Percentiles rank a stretch among this genome's conserved stretches.
Evolutionary conservation across 64 coral and sea anemone species (phyloP).

Genomic region (Exaiptasia diaphana): DNA sequence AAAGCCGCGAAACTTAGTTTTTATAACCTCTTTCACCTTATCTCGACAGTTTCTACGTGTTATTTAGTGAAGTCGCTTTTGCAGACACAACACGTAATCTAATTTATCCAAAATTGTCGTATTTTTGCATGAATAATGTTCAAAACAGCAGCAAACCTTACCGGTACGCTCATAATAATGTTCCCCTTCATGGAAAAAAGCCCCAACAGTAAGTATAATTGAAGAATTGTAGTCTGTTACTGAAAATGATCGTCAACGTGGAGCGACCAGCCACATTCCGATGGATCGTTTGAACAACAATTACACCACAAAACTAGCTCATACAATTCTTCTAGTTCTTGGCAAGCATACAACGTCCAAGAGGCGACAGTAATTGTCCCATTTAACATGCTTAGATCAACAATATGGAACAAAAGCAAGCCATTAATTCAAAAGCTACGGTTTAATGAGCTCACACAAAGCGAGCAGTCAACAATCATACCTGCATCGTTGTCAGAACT

Average conservation of each 20-base stretch:
- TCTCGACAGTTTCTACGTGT: too few relatives aligned
- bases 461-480: conserved; percentile 4
- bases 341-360: not conserved
- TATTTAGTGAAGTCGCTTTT: too few relatives aligned
- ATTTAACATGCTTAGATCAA: conserved; percentile 38
- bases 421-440: conserved; percentile 4
- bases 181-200: conserved; percentile 6
- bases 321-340: not conserved
- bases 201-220: too few relatives aligned
- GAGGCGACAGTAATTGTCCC: conserved; percentile 31
- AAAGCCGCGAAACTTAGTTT: too few relatives aligned
- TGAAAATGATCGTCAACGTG: too few relatives aligned
- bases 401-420: not conserved
- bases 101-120: not conserved
- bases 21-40: conserved; percentile 15
- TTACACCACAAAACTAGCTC: not conserved
- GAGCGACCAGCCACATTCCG: not conserved
- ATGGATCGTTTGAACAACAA: not conserved
- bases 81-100: too few relatives aligned
- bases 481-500: conserved; percentile 17
- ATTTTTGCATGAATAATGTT: not conserved
- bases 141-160: not conserved
- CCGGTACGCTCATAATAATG: conserved; percentile 20
- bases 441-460: not conserved
- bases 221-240: too few relatives aligned